Evolutionary conservation across 2,888 invertebrate species (phyloP).

Genomic region (Achlya flavicornis): DNA sequence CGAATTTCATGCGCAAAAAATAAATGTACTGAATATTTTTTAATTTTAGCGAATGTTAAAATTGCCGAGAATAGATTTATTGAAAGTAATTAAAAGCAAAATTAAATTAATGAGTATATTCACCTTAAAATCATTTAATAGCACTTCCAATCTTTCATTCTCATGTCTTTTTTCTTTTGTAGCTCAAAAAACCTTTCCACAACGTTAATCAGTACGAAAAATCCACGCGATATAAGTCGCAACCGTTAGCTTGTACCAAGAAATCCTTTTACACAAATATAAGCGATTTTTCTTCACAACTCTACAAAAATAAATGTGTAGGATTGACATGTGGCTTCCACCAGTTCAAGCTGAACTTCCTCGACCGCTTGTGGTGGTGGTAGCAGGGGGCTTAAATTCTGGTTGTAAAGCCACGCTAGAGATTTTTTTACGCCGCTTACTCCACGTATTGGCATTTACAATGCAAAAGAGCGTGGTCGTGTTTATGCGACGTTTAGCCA

Average conservation of each 20-base stretch:
- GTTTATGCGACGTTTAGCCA: conserved; percentile 18
- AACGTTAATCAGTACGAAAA: not conserved
- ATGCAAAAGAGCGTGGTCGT: conserved; percentile 30
- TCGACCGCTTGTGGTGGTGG: not conserved
- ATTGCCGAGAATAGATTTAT: too few species aligned
- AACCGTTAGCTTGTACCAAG: not conserved
- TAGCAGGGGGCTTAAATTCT: not conserved
- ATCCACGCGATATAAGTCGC: not conserved
- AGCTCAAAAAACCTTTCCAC: not conserved
- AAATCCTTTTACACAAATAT: conserved; percentile 10
- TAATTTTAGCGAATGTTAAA: too few species aligned
- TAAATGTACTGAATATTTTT: not conserved
- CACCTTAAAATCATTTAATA: not conserved
- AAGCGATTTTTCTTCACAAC: conserved; percentile 14
- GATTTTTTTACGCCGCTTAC: conserved; percentile 14
- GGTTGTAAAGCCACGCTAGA: conserved; percentile 5
- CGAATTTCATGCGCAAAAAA: not conserved
- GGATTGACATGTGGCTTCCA: conserved; percentile 9
- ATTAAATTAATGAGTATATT: not conserved
- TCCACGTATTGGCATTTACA: conserved; percentile 25
- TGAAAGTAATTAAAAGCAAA: too few species aligned
- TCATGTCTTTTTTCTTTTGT: not conserved
- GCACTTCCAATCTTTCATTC: not conserved
- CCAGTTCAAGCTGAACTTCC: not conserved
- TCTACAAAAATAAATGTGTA: conserved; percentile 10